phyloP scores from a whole-genome alignment of 64 coral and sea anemone genomes.

The Dendronephthya gigantea region DNA sequence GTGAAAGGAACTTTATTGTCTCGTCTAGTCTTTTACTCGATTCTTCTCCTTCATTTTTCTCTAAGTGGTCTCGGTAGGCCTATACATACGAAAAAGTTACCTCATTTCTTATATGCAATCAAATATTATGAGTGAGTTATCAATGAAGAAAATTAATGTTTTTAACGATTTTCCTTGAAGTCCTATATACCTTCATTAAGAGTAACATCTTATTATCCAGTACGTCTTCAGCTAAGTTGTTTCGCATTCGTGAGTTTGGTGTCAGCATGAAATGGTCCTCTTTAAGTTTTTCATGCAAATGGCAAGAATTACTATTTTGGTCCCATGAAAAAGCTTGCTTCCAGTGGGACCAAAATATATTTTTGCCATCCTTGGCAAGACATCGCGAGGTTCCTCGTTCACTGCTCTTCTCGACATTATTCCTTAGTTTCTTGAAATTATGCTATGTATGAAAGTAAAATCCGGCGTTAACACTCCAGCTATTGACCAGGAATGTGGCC shows the following conservation, averaged over 20 bases:
- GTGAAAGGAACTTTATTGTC: not conserved
- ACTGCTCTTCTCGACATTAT: constrained; percentile 11
- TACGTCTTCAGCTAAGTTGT: not conserved
- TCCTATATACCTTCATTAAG: not conserved
- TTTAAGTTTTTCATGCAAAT: constrained; percentile 13
- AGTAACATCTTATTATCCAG: not conserved
- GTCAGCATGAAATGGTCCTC: not conserved
- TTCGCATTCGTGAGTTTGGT: not conserved
- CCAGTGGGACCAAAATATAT: constrained; percentile 11
- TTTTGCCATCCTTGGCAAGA: not conserved
- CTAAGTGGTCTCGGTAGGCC: no score
- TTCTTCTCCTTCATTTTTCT: no score
- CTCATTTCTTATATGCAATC: no score
- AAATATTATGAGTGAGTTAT: no score
- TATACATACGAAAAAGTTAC: no score
- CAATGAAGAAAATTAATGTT: no score
- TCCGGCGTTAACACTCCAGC: not conserved
- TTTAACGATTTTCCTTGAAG: no score
- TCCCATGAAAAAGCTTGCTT: not conserved
- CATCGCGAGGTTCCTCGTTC: not conserved
- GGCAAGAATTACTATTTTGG: not conserved
- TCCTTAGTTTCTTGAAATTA: constrained; percentile 9
- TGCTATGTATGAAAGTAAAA: not conserved
- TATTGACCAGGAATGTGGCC: no score
- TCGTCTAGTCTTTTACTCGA: not conserved